Evolutionary conservation across 30 jellyfish, hydroid and myxozoan genomes (phyloP).

Genomic region (Mastigias papua): DNA sequence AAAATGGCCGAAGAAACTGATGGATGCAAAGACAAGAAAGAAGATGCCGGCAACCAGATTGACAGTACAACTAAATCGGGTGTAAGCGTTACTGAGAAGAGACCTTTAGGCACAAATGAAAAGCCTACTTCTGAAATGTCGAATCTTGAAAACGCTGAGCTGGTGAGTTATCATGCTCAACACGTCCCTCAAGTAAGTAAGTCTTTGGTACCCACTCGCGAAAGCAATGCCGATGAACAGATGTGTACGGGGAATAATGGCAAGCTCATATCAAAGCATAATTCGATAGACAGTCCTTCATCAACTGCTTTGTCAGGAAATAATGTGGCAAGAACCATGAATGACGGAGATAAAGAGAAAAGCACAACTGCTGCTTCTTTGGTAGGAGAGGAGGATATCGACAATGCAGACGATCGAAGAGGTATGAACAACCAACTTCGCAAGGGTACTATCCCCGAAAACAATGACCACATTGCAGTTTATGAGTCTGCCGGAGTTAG

Average conservation of each 20-base stretch:
- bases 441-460: neutral
- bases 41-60: neutral
- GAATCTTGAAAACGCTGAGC: neutral
- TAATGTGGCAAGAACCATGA: neutral
- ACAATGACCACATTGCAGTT: too few relatives aligned
- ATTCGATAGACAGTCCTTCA: neutral
- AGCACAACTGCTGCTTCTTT: neutral
- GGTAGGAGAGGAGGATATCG: neutral
- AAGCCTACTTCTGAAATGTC: neutral
- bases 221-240: neutral
- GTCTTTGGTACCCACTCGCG: neutral
- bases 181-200: neutral
- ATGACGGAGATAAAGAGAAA: neutral
- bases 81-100: neutral
- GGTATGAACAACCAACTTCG: neutral
- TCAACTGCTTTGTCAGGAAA: neutral
- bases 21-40: neutral
- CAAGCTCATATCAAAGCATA: neutral
- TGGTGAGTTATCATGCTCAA: constrained; percentile 6
- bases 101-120: neutral
- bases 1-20: constrained; percentile 37
- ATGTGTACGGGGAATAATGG: neutral
- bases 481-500: too few relatives aligned
- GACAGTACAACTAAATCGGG: neutral
- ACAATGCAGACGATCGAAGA: neutral